phyloP scores from a whole-genome alignment of 2,888 invertebrate species.

The Lochmaea capreae region DNA sequence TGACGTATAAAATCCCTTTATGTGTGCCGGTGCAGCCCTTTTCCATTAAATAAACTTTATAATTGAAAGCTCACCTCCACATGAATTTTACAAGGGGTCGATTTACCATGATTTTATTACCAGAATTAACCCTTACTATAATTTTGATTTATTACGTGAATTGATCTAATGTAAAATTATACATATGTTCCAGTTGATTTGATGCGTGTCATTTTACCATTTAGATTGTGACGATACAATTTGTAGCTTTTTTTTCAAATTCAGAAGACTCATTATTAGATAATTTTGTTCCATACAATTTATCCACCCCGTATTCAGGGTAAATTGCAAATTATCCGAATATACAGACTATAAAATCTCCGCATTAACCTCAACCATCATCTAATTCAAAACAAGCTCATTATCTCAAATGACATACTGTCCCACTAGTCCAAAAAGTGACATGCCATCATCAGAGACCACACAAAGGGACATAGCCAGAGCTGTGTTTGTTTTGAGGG shows the following conservation, averaged over 20 bases:
- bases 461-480: not conserved
- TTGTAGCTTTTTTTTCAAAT: no score
- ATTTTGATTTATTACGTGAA: slow-evolving; percentile 10
- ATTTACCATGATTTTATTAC: slow-evolving; percentile 21
- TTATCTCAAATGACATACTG: slow-evolving; percentile 3
- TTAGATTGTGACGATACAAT: not conserved
- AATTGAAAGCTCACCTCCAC: slow-evolving; percentile 38
- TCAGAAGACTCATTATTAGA: no score
- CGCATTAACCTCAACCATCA: not conserved
- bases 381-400: slow-evolving; percentile 2
- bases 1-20: slow-evolving; percentile 30
- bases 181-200: not conserved
- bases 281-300: no score
- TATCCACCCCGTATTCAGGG: no score
- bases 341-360: no score
- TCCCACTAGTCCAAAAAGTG: slow-evolving; percentile 3
- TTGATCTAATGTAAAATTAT: slow-evolving; percentile 12
- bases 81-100: slow-evolving; percentile 23
- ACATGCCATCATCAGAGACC: slow-evolving; percentile 12
- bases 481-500: slow-evolving; percentile 54
- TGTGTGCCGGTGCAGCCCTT: slow-evolving; percentile 19
- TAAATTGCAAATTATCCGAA: no score
- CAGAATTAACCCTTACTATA: slow-evolving; percentile 11
- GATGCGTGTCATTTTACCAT: not conserved
- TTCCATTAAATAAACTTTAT: slow-evolving; percentile 42